Evolutionary conservation across 1,140 invertebrate species (phyloP).

Genomic region (Meteorus sp.): DNA sequence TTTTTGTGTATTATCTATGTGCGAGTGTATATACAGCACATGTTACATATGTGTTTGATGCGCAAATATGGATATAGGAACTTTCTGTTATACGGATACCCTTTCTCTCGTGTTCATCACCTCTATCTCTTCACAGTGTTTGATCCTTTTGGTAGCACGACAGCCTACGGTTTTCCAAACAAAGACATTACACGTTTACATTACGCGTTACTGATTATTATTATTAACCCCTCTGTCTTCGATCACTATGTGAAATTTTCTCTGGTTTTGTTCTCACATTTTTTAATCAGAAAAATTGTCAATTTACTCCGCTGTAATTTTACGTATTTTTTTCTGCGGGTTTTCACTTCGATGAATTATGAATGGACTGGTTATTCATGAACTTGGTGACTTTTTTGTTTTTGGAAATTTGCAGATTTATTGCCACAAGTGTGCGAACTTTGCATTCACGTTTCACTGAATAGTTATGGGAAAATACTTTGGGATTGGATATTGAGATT

Average conservation of each 20-base stretch:
- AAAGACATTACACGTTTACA: slow-evolving; percentile 39
- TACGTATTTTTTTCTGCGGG: no score
- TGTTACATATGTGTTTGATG: neutral
- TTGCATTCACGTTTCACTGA: slow-evolving; percentile 38
- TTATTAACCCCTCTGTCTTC: slow-evolving; percentile 36
- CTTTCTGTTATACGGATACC: neutral
- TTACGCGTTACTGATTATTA: slow-evolving; percentile 33
- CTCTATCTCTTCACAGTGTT: neutral
- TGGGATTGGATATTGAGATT: slow-evolving; percentile 43
- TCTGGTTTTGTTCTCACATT: slow-evolving; percentile 18
- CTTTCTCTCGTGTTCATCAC: slow-evolving; percentile 21
- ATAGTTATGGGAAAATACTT: slow-evolving; percentile 32
- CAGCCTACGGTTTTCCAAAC: slow-evolving; percentile 27
- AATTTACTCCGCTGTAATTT: no score
- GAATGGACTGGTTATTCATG: neutral
- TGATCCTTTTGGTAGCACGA: neutral
- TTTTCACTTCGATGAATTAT: neutral
- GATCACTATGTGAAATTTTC: slow-evolving; percentile 33
- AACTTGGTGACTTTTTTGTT: slow-evolving; percentile 38
- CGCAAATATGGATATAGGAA: no score
- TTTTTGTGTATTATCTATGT: neutral
- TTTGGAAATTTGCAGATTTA: slow-evolving; percentile 26
- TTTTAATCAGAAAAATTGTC: no score
- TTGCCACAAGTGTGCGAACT: slow-evolving; percentile 9
- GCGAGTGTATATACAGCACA: neutral